Conservation (phyloP, 2,113 vertebrate genomes). For the Pipa parva region DNA sequence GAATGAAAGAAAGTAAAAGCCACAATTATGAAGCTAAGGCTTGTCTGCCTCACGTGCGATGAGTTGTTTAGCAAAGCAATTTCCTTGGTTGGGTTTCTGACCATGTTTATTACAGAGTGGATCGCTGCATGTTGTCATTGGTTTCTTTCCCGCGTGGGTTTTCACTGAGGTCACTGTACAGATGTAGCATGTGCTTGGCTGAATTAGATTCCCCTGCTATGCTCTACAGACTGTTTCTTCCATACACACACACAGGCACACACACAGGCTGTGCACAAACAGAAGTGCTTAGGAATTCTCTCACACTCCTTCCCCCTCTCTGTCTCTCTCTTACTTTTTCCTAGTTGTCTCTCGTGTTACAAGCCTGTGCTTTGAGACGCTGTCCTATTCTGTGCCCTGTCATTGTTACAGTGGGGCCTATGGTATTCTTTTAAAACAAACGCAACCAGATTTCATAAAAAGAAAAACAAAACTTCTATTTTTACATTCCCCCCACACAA, state of each 20-base stretch:
- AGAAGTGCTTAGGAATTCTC: conserved; percentile 32
- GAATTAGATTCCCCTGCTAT: conserved; percentile 34
- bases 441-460: neutral
- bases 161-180: conserved; percentile 8
- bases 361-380: conserved; percentile 10
- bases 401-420: neutral
- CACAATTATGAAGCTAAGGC: neutral
- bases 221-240: neutral
- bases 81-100: neutral
- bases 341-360: conserved; percentile 28
- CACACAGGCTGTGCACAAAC: conserved; percentile 2
- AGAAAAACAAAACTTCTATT: conserved; percentile 9
- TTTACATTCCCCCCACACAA: neutral
- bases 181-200: conserved; percentile 38
- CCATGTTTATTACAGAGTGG: conserved; percentile 24
- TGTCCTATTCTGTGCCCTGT: conserved; percentile 3
- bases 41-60: conserved; percentile 1
- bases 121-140: conserved; percentile 35
- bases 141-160: conserved; percentile 39
- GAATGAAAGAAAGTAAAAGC: neutral
- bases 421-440: neutral
- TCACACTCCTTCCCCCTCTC: conserved; percentile 41
- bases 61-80: conserved; percentile 7
- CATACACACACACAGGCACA: neutral
- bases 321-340: conserved; percentile 2